These are phyloP conservation scores for Phymatocera aterrima DNA, from an alignment of 2,888 invertebrate species.

Conservation along the genomic window DNA sequence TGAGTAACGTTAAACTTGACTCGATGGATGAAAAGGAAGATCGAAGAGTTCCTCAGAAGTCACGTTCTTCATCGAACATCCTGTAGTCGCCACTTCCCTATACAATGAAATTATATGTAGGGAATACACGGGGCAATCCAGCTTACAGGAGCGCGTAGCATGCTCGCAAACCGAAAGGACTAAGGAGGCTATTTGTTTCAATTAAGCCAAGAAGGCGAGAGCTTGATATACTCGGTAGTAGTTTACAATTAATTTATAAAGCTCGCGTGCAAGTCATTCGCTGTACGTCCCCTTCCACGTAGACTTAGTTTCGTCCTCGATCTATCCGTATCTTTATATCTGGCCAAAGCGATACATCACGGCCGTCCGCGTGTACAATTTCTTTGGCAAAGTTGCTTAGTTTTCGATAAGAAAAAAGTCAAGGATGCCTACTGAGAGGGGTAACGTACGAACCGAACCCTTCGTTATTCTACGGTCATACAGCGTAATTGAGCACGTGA, in stretches of 20 bases:
- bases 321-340: background rate
- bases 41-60: background rate
- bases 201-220: constrained; percentile 24
- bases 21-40: background rate
- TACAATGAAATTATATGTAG: background rate
- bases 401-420: background rate
- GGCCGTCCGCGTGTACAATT: background rate
- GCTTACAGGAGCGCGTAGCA: background rate
- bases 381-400: background rate
- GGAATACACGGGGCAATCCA: background rate
- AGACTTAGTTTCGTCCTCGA: background rate
- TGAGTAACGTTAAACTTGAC: constrained; percentile 10
- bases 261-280: background rate
- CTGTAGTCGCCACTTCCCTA: background rate
- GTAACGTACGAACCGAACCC: constrained; percentile 4
- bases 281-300: background rate
- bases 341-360: background rate
- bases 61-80: background rate
- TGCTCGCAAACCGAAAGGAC: background rate
- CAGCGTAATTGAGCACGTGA: background rate
- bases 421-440: background rate
- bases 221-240: background rate
- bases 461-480: background rate
- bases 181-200: constrained; percentile 12
- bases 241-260: constrained; percentile 14